Conservation (phyloP, 2,888 invertebrate genomes). For the Camptogramma bilineatum region DNA sequence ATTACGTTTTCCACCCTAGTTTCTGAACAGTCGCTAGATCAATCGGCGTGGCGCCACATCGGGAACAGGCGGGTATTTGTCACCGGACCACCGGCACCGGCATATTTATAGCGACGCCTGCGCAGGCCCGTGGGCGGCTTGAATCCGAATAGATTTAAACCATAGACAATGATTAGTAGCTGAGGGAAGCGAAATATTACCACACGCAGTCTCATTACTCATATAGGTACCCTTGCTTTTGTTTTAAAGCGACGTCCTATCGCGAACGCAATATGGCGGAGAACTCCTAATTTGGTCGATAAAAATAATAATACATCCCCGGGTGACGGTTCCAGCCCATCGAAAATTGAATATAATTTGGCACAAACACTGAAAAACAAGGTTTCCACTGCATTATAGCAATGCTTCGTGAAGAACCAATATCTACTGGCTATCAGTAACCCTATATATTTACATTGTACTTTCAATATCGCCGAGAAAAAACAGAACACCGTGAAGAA, state of each 20-base stretch:
- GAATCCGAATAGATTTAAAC: conserved; percentile 57
- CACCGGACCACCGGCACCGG: conserved; percentile 83
- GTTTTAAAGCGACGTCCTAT: neutral
- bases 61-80: conserved; percentile 77
- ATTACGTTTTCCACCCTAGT: conserved; percentile 3
- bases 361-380: neutral
- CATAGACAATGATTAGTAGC: conserved; percentile 57
- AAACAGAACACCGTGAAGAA: neutral
- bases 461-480: neutral
- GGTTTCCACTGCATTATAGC: neutral
- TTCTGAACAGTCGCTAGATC: conserved; percentile 74
- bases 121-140: conserved; percentile 72
- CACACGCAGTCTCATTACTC: conserved; percentile 46
- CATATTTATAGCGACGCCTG: conserved; percentile 82
- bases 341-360: neutral
- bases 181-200: conserved; percentile 49
- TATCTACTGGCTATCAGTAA: neutral
- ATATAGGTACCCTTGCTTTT: conserved; percentile 59
- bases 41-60: conserved; percentile 72
- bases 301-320: too few relatives aligned
- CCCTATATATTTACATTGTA: conserved; percentile 50
- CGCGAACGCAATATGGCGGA: neutral
- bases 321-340: too few relatives aligned
- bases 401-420: neutral
- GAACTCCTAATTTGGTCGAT: too few relatives aligned